phyloP scores from a whole-genome alignment of 2,113 vertebrate species.

The Myotis yumanensis region DNA sequence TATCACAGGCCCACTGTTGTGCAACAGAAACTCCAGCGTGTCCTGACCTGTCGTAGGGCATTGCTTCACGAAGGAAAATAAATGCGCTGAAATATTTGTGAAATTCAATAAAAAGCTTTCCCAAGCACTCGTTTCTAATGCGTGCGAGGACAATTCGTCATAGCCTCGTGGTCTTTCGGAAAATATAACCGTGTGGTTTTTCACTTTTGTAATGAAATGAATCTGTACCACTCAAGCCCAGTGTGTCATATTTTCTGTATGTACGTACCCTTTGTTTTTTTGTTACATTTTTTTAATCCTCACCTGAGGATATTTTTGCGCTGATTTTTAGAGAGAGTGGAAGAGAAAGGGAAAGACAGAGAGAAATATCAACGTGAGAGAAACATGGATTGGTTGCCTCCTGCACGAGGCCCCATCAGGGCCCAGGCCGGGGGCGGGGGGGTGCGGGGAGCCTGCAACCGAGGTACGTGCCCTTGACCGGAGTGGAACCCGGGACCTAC shows the following conservation, averaged over 20 bases:
- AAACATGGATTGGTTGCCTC: too few relatives aligned
- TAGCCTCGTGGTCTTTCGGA: slow-evolving; percentile 38
- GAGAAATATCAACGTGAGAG: too few relatives aligned
- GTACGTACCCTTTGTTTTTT: too few relatives aligned
- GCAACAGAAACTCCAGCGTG: slow-evolving; percentile 90
- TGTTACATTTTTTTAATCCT: too few relatives aligned
- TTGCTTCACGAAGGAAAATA: slow-evolving; percentile 87
- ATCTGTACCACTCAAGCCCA: neutral
- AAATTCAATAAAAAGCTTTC: slow-evolving; percentile 83
- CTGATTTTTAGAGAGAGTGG: too few relatives aligned
- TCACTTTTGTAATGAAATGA: slow-evolving; percentile 27
- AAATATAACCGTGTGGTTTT: neutral
- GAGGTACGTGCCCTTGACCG: too few relatives aligned
- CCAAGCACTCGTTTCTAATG: slow-evolving; percentile 62
- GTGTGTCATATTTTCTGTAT: neutral
- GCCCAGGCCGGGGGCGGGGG: too few relatives aligned
- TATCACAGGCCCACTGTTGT: slow-evolving; percentile 85
- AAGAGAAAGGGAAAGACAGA: too few relatives aligned
- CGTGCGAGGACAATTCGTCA: neutral
- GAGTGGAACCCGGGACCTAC: too few relatives aligned
- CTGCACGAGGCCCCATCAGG: too few relatives aligned
- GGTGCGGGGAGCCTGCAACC: too few relatives aligned
- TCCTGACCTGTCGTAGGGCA: slow-evolving; percentile 84
- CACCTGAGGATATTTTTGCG: too few relatives aligned
- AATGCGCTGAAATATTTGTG: slow-evolving; percentile 81